Percentiles rank a stretch among this genome's conserved stretches.
phyloP scores from a whole-genome alignment of 2,888 invertebrate species.

The Zootermopsis nevadensis region DNA sequence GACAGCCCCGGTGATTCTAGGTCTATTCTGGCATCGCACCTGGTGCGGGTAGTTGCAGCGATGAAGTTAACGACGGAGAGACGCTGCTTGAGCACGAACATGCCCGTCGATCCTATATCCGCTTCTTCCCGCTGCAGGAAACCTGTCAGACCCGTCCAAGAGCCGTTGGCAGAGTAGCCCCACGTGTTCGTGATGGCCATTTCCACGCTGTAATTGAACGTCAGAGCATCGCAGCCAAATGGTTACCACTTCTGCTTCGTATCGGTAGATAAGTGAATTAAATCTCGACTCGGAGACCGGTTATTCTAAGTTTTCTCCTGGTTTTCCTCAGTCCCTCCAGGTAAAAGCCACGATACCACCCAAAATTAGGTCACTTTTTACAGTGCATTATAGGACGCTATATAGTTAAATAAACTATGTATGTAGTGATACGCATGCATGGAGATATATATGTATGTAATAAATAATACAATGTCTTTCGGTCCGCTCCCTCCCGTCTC shows the following conservation, averaged over 20 bases:
- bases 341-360: background rate
- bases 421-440: too few species aligned
- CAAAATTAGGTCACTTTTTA: background rate
- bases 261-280: background rate
- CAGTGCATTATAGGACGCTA: background rate
- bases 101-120: conserved; percentile 73
- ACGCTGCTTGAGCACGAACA: conserved; percentile 73
- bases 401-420: too few species aligned
- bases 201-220: conserved; percentile 38
- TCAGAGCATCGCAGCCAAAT: too few species aligned
- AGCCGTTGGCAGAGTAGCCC: conserved; percentile 70
- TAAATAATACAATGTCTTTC: too few species aligned
- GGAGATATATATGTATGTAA: too few species aligned
- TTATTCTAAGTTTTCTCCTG: background rate
- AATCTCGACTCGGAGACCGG: background rate
- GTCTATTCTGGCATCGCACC: too few species aligned
- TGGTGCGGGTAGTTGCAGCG: conserved; percentile 74
- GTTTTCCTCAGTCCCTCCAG: too few species aligned
- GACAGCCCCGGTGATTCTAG: too few species aligned
- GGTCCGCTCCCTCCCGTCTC: too few species aligned
- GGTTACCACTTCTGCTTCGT: background rate
- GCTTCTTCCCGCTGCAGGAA: conserved; percentile 69
- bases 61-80: conserved; percentile 74
- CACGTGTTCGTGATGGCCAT: conserved; percentile 65
- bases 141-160: conserved; percentile 77